phyloP scores from a whole-genome alignment of 2,113 vertebrate genomes.

The Tragelaphus imberbis region DNA sequence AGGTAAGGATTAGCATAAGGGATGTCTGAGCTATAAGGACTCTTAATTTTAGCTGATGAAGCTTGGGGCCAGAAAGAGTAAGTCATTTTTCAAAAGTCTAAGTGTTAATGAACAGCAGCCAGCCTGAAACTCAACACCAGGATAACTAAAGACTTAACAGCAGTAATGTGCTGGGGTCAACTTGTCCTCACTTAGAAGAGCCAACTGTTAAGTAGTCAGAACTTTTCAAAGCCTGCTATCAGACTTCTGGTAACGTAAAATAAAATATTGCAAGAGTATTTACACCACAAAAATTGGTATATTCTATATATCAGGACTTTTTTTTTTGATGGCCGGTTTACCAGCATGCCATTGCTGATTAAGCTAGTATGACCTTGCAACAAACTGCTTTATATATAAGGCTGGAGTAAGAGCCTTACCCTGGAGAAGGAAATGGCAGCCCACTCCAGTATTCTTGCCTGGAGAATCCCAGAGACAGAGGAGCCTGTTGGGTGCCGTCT shows the following conservation, averaged over 20 bases:
- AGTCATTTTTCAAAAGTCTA: slow-evolving; percentile 31
- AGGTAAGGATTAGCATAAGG: neutral
- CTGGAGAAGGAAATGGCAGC: too few relatives aligned
- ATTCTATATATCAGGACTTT: neutral
- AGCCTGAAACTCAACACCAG: slow-evolving; percentile 10
- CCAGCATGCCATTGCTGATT: neutral
- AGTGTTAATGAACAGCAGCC: slow-evolving; percentile 9
- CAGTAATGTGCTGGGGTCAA: neutral
- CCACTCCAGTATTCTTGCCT: too few relatives aligned
- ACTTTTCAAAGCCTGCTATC: slow-evolving; percentile 28
- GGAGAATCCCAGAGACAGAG: too few relatives aligned
- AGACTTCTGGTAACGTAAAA: neutral
- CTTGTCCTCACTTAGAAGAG: neutral
- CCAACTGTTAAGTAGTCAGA: slow-evolving; percentile 2
- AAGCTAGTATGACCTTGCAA: neutral
- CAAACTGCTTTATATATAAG: neutral
- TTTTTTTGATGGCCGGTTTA: neutral
- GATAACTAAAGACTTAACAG: neutral
- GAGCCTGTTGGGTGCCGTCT: too few relatives aligned
- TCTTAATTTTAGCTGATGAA: slow-evolving; percentile 12
- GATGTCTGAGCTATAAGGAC: neutral
- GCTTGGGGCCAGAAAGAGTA: neutral
- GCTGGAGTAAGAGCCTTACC: neutral
- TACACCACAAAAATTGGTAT: slow-evolving; percentile 28
- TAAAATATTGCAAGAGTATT: neutral